Conservation (phyloP, 2,888 invertebrate genomes). For the Tricholauxania praeusta region DNA sequence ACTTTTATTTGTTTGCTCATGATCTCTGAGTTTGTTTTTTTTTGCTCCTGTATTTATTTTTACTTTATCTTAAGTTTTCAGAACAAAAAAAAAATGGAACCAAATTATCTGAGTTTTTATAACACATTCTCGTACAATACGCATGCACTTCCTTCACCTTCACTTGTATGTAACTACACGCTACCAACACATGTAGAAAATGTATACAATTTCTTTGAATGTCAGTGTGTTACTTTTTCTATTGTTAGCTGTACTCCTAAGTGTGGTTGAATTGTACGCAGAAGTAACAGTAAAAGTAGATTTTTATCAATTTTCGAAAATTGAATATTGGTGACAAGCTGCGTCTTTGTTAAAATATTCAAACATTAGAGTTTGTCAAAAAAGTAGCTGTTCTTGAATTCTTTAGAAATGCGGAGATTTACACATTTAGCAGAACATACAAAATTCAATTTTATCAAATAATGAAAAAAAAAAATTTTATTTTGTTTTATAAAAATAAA, state of each 20-base stretch:
- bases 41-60: not conserved
- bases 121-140: not conserved
- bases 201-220: slow-evolving; percentile 17
- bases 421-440: no score
- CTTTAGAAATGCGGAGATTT: no score
- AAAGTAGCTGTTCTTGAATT: no score
- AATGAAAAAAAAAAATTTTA: no score
- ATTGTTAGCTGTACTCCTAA: not conserved
- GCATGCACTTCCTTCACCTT: not conserved
- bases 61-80: no score
- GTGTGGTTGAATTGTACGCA: not conserved
- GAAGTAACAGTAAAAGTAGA: slow-evolving; percentile 7
- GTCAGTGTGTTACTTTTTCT: not conserved
- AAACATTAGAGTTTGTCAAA: slow-evolving; percentile 13
- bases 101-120: no score
- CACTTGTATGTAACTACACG: not conserved
- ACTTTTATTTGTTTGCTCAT: not conserved
- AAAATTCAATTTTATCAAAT: no score
- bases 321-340: slow-evolving; percentile 59
- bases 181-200: slow-evolving; percentile 2
- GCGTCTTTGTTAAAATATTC: slow-evolving; percentile 40
- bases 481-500: no score
- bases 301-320: slow-evolving; percentile 58
- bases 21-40: not conserved
- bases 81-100: not conserved